Evolutionary conservation across 2,113 vertebrate genomes (phyloP), one percentile per base, ranked within the genome.

Genomic region (Sturnus vulgaris): DNA sequence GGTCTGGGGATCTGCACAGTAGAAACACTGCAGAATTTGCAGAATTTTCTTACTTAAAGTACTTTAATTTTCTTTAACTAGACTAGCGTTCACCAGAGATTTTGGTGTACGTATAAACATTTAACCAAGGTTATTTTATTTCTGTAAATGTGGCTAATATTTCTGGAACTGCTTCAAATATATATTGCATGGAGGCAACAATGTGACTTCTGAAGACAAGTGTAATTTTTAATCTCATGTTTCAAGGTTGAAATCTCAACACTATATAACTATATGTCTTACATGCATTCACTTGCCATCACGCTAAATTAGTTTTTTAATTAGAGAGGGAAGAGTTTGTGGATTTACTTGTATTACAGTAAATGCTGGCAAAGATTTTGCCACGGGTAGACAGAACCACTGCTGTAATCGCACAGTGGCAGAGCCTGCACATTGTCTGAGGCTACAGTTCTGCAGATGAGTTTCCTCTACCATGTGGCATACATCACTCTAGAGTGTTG

Each of bases 101-200:
- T 55, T 64, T 16, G 31, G 5, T 1, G 3, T 39, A 44, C 0
- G 0, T 2, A 4, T 60, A 75, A 86, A 35, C 6, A 60, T 44
- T 39, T 84, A 56, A 31, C 56, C 31, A 9, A 31, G 33, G 19
- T 59, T 49, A 14, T 77, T 92, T 73, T 61, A 5, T 31, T 78
- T 90, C 82, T 78, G 68, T 21, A 81, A 56, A 53, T n/a, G n/a
- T 46, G 64, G 84, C 78, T 84, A 73, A 28, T 35, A 50, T 46
- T 82, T 85, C 42, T 82, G 56, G 28, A 81, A 33, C 47, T 63
- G 15, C 19, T 87, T 75, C 30, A 87, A 63, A 71, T 53, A 68
- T 10, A 9, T 25, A 35, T 11, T 64, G 27, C 24, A 31, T 44
- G 8, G 44, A 82, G 24, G n/a, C 13, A 82, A 39, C 16, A 69